Evolutionary conservation across 92 coral and sea anemone genomes (phyloP).

Genomic region (Zoanthus sociatus): DNA sequence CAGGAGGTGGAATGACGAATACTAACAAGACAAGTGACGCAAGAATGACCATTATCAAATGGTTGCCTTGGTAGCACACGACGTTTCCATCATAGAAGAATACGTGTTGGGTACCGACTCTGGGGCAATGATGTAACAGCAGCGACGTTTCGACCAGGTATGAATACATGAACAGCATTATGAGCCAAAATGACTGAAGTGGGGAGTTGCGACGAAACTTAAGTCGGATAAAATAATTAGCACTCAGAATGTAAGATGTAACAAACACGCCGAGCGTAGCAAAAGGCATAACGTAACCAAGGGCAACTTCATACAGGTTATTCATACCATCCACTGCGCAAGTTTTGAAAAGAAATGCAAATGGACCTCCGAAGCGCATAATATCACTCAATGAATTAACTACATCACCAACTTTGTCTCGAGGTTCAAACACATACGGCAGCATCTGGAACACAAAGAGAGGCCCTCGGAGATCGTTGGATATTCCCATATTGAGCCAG

Average conservation of each 20-base stretch:
- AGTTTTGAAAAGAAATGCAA: constrained; percentile 70
- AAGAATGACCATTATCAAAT: constrained; percentile 72
- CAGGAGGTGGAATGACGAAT: constrained; percentile 76
- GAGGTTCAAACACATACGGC: constrained; percentile 83
- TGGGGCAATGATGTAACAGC: constrained; percentile 84
- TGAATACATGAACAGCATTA: constrained; percentile 88
- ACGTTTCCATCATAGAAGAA: constrained; percentile 91
- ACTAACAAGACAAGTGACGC: constrained; percentile 72
- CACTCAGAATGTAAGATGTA: constrained; percentile 78
- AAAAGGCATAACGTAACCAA: constrained; percentile 84
- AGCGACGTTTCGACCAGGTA: constrained; percentile 82
- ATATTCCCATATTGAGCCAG: constrained; percentile 89
- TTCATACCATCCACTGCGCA: constrained; percentile 78
- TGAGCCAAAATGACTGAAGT: constrained; percentile 95
- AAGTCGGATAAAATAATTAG: constrained; percentile 70
- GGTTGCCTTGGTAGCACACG: constrained; percentile 80
- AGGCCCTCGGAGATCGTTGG: constrained; percentile 96
- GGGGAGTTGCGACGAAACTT: constrained; percentile 87
- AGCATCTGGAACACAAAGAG: constrained; percentile 95
- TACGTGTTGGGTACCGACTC: constrained; percentile 74
- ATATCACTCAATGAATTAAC: constrained; percentile 62
- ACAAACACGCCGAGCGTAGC: constrained; percentile 74
- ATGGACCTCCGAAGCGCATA: constrained; percentile 87
- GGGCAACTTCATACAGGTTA: constrained; percentile 73
- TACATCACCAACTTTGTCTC: constrained; percentile 60